Evolutionary conservation across 2,113 vertebrate species (phyloP).

Genomic region (Camelus dromedarius): DNA sequence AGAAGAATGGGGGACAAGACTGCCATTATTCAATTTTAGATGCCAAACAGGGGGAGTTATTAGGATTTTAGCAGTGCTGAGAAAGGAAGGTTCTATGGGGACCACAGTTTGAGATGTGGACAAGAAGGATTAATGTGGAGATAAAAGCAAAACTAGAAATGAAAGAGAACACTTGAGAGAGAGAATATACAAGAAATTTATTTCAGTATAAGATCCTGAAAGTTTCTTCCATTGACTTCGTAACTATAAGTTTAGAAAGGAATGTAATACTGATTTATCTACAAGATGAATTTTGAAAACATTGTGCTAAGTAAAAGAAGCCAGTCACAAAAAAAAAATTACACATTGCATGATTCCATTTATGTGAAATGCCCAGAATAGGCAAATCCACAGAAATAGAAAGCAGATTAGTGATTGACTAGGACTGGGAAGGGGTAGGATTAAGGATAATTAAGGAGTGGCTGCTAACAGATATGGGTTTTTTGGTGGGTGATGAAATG

Average conservation of each 20-base stretch:
- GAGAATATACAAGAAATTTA: slow-evolving; percentile 17
- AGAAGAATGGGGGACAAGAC: background rate
- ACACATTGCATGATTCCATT: background rate
- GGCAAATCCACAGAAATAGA: slow-evolving; percentile 6
- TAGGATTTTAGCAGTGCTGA: background rate
- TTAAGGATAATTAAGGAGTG: background rate
- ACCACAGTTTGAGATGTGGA: background rate
- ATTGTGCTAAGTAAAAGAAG: background rate
- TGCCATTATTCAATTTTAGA: slow-evolving; percentile 37
- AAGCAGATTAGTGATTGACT: background rate
- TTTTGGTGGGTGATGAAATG: background rate
- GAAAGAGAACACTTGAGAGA: background rate
- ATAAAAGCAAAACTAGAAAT: slow-evolving; percentile 13
- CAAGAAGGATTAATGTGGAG: background rate
- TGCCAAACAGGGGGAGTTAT: background rate
- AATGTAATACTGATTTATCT: background rate
- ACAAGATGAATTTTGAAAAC: background rate
- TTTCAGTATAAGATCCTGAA: background rate
- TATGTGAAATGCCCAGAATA: background rate
- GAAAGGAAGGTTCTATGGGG: background rate
- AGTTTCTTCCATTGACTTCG: slow-evolving; percentile 44
- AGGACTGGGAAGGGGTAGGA: background rate
- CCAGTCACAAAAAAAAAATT: background rate
- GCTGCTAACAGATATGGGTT: background rate
- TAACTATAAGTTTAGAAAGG: background rate